phyloP scores from a whole-genome alignment of 2,797 vertebrate species.

The Ptychadena robeensis region DNA sequence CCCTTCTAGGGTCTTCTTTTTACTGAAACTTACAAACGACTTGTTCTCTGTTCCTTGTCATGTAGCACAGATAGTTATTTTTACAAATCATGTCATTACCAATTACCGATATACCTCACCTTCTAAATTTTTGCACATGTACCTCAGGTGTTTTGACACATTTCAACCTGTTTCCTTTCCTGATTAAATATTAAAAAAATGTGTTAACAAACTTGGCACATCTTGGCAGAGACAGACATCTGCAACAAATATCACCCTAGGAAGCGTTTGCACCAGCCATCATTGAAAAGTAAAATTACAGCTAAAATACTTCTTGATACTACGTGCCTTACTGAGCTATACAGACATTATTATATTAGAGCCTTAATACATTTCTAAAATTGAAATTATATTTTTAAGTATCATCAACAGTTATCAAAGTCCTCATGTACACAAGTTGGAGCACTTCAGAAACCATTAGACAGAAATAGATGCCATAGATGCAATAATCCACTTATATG shows the following conservation, averaged over 20 bases:
- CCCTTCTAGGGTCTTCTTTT: background rate
- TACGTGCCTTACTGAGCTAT: background rate
- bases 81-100: constrained; percentile 30
- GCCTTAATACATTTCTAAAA: background rate
- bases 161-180: constrained; percentile 33
- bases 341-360: background rate
- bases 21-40: background rate
- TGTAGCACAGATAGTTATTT: constrained; percentile 18
- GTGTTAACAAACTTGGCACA: constrained; percentile 40
- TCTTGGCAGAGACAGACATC: constrained; percentile 20
- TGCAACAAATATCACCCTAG: constrained; percentile 16
- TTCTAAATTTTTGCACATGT: background rate
- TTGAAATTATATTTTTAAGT: background rate
- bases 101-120: background rate
- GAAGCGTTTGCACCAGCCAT: background rate
- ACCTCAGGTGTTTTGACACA: constrained; percentile 38
- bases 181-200: constrained; percentile 18
- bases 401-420: background rate
- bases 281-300: background rate
- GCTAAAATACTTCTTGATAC: background rate
- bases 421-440: too few relatives aligned
- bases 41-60: background rate
- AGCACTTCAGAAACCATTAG: too few relatives aligned
- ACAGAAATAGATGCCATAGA: too few relatives aligned
- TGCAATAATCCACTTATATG: too few relatives aligned